Evolutionary conservation across 53 echinoderm and acorn worm genomes (phyloP).

Genomic region (Temnopleurus reevesii): DNA sequence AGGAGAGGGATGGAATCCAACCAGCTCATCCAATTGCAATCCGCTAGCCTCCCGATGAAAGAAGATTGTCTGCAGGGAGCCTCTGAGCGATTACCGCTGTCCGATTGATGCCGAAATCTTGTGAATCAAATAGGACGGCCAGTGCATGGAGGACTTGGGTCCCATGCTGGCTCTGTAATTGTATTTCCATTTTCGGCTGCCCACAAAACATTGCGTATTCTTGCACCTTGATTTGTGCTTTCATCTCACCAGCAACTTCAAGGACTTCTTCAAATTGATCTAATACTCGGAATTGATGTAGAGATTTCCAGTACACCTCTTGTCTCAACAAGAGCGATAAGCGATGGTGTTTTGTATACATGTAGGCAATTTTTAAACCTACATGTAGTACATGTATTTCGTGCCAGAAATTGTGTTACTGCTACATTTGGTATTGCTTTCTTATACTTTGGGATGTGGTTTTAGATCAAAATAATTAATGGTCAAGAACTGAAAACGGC

Average conservation of each 20-base stretch:
- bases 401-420: too few species aligned
- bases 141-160: not conserved
- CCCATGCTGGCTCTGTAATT: conserved; percentile 2
- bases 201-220: not conserved
- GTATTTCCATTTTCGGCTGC: conserved; percentile 6
- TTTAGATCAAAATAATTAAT: too few species aligned
- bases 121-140: conserved; percentile 19
- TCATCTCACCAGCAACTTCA: not conserved
- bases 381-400: too few species aligned
- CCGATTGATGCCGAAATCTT: not conserved
- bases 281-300: too few species aligned
- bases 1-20: conserved; percentile 16
- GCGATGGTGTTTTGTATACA: too few species aligned
- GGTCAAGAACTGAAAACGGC: too few species aligned
- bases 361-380: too few species aligned
- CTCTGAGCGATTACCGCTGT: conserved; percentile 14
- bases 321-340: too few species aligned
- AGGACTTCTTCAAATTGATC: not conserved
- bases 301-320: too few species aligned
- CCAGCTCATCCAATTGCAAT: conserved; percentile 27
- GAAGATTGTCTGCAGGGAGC: not conserved
- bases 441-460: too few species aligned
- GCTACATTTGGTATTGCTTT: too few species aligned
- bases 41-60: conserved; percentile 25
- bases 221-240: conserved; percentile 20